These are phyloP conservation scores for Stegastes partitus DNA, from an alignment of 2,113 vertebrate species.

Conservation along the genomic window DNA sequence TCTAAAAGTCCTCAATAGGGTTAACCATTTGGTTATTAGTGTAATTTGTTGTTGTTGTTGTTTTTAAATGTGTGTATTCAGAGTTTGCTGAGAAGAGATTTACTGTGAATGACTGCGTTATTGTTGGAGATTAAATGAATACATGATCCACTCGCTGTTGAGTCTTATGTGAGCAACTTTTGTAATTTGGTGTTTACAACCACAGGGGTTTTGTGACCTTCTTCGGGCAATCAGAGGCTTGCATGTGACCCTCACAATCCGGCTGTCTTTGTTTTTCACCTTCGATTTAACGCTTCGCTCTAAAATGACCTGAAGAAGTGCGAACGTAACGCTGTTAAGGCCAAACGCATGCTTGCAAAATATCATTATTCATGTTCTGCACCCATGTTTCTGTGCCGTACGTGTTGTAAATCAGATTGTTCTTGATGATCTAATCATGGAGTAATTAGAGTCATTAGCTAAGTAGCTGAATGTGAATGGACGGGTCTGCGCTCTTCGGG, in stretches of 20 bases:
- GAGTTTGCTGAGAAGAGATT: neutral
- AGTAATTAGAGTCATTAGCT: conserved; percentile 85
- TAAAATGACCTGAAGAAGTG: neutral
- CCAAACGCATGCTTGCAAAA: conserved; percentile 28
- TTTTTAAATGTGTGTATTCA: neutral
- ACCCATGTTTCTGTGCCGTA: neutral
- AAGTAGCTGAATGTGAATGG: conserved; percentile 81
- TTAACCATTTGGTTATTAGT: no score
- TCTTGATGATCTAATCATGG: conserved; percentile 71
- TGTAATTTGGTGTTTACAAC: conserved; percentile 35
- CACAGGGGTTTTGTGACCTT: conserved; percentile 25
- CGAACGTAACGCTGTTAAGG: neutral
- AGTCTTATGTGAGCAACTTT: conserved; percentile 40
- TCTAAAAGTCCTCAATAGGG: no score
- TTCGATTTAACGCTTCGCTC: neutral
- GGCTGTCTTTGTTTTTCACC: neutral
- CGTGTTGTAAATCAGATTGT: conserved; percentile 67
- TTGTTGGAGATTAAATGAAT: conserved; percentile 46
- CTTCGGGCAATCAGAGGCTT: conserved; percentile 30
- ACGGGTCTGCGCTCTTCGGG: conserved; percentile 64
- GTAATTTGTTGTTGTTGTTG: no score
- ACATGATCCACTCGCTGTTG: conserved; percentile 21
- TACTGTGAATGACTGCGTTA: neutral
- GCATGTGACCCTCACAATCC: conserved; percentile 36
- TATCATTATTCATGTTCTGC: conserved; percentile 2